Evolutionary conservation across 2,113 vertebrate genomes (phyloP).

Genomic region (Stegostoma tigrinum): DNA sequence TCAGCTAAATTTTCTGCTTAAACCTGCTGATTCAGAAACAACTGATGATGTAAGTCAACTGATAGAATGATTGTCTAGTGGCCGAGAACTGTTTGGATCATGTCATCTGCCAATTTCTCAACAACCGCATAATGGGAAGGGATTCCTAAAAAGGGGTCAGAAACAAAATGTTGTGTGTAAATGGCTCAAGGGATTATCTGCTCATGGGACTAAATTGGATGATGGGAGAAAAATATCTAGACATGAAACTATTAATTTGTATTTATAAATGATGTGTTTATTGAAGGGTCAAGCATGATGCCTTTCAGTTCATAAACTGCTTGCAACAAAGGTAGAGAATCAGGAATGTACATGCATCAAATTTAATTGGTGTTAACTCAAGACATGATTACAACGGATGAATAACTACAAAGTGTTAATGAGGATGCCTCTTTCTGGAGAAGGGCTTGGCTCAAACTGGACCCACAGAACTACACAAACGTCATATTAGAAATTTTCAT

Average conservation of each 20-base stretch:
- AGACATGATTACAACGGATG: too few species aligned
- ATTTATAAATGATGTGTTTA: not conserved
- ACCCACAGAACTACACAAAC: not conserved
- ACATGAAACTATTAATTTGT: not conserved
- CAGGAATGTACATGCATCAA: not conserved
- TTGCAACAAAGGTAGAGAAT: not conserved
- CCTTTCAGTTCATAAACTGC: not conserved
- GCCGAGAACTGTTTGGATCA: not conserved
- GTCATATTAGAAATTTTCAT: not conserved
- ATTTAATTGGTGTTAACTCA: not conserved
- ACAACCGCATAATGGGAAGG: not conserved
- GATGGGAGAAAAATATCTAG: not conserved
- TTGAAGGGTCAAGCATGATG: not conserved
- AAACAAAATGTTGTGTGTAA: not conserved
- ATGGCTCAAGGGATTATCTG: not conserved
- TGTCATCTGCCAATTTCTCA: not conserved
- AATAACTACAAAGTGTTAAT: not conserved
- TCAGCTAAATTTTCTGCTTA: too few species aligned
- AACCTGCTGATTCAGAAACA: too few species aligned
- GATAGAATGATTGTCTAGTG: not conserved
- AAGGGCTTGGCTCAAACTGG: not conserved
- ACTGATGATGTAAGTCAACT: too few species aligned
- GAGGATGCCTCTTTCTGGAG: not conserved
- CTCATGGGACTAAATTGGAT: not conserved
- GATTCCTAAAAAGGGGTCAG: not conserved